A percentile compares a stretch with the other conserved stretches of the same genome.
phyloP scores from a whole-genome alignment of 2,888 invertebrate genomes.

The Cantharis nigra region DNA sequence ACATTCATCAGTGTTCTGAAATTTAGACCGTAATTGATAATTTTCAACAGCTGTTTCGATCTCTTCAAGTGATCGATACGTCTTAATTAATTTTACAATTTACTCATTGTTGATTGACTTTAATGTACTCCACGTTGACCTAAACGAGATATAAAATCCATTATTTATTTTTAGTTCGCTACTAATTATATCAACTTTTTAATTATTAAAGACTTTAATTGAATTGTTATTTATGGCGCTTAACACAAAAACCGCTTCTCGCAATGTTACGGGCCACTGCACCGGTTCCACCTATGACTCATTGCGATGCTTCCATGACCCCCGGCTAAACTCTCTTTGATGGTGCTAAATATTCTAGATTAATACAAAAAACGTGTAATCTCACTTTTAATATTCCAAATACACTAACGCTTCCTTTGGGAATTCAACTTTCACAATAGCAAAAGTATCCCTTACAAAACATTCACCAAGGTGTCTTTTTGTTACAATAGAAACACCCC shows the following conservation, averaged over 20 bases:
- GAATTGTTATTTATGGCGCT: background rate
- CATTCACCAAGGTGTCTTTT: background rate
- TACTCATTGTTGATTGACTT: background rate
- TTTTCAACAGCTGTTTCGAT: background rate
- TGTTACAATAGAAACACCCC: background rate
- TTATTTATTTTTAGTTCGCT: background rate
- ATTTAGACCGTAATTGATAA: background rate
- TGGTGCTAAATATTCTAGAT: background rate
- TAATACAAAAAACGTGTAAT: background rate
- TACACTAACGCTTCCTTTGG: background rate
- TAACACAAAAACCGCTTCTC: background rate
- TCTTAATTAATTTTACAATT: background rate
- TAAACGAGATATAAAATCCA: background rate
- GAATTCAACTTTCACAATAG: background rate
- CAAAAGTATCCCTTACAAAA: background rate
- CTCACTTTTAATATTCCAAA: background rate
- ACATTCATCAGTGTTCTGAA: background rate
- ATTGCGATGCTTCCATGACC: background rate
- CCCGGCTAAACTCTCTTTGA: background rate
- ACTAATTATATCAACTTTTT: background rate
- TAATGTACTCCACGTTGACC: background rate
- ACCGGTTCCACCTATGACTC: background rate
- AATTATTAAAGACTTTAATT: background rate
- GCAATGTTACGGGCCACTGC: background rate
- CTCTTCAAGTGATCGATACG: background rate